Base-by-base conservation (phyloP, 2,113 vertebrate genomes). In the Marcusenius ussheri region DNA sequence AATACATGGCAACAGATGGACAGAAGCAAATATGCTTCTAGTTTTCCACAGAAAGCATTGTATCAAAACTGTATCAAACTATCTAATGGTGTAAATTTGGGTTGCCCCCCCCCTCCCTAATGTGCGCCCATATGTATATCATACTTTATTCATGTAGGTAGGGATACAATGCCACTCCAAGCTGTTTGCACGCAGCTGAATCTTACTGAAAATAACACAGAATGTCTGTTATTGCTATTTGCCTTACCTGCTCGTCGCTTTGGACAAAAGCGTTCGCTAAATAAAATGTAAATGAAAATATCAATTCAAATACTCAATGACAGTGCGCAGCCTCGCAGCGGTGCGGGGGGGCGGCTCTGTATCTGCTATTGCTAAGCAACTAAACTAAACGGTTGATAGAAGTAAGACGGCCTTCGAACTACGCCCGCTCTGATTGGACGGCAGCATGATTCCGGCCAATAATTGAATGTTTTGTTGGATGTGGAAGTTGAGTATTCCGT, bases 371-470 rank as follows among this genome's bases (percentile, higher is more conserved):
- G 89, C 89, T 85, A 89, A 89, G 89, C 89, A 89, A 89, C 89
- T 10, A 53, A 56, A 51, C 24, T 39, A 35, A 42, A 58, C 42
- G 21, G 19, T 11, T 3, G 87, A 42, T 21, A 8, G 5, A 15
- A 13, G 35, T 39, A 53, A 53, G 21, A 24, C 3, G 46, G 85
- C 27, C 11, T 10, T 56, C 1, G 9, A 93, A 92, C 90, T 91
- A 93, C 62, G 1, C 9, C 47, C 0, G 49, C 42, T 88, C 19
- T 92, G 93, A 95, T 96, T 96, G 95, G 95, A 0, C 62, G 0
- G 0, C 1, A 0, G 0, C 5, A 53, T 2, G 0, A 0, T 1
- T 31, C 3, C 0, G 83, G 51, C 94, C 19, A 96, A 96, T 95
- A 93, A 92, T 49, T 31, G 15, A 7, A 8, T 62, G 84, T 24